These are phyloP conservation scores for Lasioglossum lativentre DNA, from an alignment of 2,888 invertebrate species.

Conservation along the genomic window DNA sequence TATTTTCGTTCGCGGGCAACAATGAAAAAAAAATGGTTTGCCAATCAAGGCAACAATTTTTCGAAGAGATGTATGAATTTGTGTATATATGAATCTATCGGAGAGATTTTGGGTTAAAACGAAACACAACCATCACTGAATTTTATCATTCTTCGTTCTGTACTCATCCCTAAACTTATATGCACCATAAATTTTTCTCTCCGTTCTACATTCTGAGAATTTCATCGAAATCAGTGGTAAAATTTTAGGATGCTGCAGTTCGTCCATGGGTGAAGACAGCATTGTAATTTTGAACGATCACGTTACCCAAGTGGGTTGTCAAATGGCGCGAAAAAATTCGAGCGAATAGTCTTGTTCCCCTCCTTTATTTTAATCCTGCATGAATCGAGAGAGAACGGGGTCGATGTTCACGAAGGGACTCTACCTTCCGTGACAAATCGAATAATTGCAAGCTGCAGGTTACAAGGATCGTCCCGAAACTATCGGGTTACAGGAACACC, in stretches of 20 bases:
- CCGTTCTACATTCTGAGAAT: too few species aligned
- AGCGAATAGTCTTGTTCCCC: not conserved
- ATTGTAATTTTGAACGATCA: not conserved
- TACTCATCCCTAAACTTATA: too few species aligned
- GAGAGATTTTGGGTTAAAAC: not conserved
- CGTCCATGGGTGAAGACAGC: too few species aligned
- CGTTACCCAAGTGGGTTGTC: not conserved
- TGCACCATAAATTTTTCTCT: too few species aligned
- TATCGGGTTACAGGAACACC: slow-evolving; percentile 64
- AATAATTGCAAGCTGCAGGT: slow-evolving; percentile 57
- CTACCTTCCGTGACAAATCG: slow-evolving; percentile 53
- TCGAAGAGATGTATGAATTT: not conserved
- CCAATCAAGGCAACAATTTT: not conserved
- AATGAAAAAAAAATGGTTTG: not conserved
- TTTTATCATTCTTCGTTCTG: too few species aligned
- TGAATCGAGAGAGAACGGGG: slow-evolving; percentile 4
- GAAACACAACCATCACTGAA: not conserved
- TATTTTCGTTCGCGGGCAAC: slow-evolving; percentile 1
- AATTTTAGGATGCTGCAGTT: too few species aligned
- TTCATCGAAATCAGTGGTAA: not conserved
- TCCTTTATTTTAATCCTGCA: slow-evolving; percentile 30
- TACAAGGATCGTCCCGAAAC: slow-evolving; percentile 43
- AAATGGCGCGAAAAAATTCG: not conserved
- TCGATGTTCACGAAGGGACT: slow-evolving; percentile 23
- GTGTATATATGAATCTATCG: not conserved